Evolutionary conservation across 2,888 invertebrate species (phyloP).

Genomic region (Anorthoa munda): DNA sequence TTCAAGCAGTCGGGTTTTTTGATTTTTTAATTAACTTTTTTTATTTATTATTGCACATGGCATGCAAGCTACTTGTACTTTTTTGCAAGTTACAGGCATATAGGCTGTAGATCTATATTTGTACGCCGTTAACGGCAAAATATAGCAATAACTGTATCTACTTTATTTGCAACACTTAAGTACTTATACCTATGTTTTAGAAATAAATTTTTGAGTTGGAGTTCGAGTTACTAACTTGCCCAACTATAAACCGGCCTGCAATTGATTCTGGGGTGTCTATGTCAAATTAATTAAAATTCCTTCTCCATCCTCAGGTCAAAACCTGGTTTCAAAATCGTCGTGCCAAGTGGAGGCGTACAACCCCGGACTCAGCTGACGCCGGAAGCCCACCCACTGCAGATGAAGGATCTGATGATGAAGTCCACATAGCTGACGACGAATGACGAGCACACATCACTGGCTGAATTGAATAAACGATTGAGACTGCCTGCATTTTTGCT

Average conservation of each 20-base stretch:
- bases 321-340: constrained; percentile 96
- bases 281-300: neutral
- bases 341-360: constrained; percentile 94
- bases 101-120: too few species aligned
- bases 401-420: constrained; percentile 84
- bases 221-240: too few species aligned
- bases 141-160: too few species aligned
- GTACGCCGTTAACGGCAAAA: too few species aligned
- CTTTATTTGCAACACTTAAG: too few species aligned
- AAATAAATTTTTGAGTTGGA: too few species aligned
- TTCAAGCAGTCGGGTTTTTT: too few species aligned
- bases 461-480: constrained; percentile 34
- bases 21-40: too few species aligned
- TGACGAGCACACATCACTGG: constrained; percentile 46
- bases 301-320: constrained; percentile 91
- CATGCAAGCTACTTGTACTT: too few species aligned
- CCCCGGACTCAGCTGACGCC: constrained; percentile 85
- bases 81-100: too few species aligned
- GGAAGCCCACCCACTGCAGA: constrained; percentile 85
- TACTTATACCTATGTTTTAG: too few species aligned
- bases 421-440: constrained; percentile 78
- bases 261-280: neutral
- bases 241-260: neutral
- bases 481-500: constrained; percentile 20
- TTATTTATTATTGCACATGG: too few species aligned